phyloP scores from a whole-genome alignment of 2,113 vertebrate species.

The Pedetes capensis region DNA sequence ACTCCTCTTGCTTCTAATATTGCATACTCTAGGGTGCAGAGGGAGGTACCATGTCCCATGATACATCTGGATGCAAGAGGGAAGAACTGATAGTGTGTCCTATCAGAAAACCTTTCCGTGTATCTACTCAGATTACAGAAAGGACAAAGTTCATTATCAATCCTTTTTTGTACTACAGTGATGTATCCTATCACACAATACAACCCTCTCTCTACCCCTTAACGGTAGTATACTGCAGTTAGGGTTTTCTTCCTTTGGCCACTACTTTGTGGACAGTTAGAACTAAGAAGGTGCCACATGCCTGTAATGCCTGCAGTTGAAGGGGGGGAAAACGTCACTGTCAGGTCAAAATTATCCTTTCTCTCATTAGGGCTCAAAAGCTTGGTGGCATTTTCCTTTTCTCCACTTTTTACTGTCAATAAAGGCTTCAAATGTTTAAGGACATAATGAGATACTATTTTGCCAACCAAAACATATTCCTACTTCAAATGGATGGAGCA shows the following conservation, averaged over 20 bases:
- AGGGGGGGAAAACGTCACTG: too few species aligned
- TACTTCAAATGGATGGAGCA: background rate
- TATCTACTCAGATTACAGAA: background rate
- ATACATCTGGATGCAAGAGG: background rate
- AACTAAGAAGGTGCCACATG: background rate
- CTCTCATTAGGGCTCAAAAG: background rate
- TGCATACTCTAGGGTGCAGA: background rate
- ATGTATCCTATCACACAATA: background rate
- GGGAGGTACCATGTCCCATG: rapidly evolving
- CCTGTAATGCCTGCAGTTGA: background rate
- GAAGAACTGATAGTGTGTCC: rapidly evolving
- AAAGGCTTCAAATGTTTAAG: background rate
- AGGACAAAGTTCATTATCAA: background rate
- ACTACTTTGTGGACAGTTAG: background rate
- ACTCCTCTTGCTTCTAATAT: background rate
- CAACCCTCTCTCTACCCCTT: background rate
- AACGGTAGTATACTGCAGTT: background rate
- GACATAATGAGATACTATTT: background rate
- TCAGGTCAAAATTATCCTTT: background rate
- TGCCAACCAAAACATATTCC: background rate
- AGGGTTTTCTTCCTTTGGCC: background rate
- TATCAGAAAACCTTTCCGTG: background rate
- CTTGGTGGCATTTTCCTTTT: background rate
- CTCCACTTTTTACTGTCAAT: background rate
- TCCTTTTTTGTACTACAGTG: background rate